Percentiles rank a stretch among this genome's conserved stretches.
These are phyloP conservation scores for Enteromius mattozi DNA, from an alignment of 2,797 vertebrate genomes.

Conservation along the genomic window DNA sequence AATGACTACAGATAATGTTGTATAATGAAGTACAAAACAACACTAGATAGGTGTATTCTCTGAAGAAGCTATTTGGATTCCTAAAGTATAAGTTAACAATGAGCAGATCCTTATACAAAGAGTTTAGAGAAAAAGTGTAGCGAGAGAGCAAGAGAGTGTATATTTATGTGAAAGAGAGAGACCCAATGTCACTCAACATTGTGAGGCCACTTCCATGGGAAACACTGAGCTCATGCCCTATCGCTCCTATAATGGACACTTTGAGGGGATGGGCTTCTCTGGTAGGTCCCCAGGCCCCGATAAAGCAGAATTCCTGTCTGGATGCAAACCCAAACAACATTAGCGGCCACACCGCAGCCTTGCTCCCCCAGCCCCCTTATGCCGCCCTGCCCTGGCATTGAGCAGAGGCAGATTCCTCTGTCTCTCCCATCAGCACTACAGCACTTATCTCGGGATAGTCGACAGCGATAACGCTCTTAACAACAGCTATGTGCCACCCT, in stretches of 20 bases:
- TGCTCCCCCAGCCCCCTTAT: conserved; percentile 65
- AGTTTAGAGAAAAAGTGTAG: conserved; percentile 13
- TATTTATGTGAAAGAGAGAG: conserved; percentile 26
- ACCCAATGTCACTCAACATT: conserved; percentile 61
- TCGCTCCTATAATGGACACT: conserved; percentile 72
- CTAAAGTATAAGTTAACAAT: conserved; percentile 26
- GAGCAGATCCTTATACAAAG: conserved; percentile 21
- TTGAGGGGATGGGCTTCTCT: conserved; percentile 75
- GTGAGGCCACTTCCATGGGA: conserved; percentile 65
- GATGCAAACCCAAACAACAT: conserved; percentile 83
- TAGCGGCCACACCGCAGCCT: conserved; percentile 68
- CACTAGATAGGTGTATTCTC: background rate
- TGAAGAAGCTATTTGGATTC: conserved; percentile 8
- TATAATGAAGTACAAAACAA: too few species aligned
- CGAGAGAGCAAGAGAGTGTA: conserved; percentile 43
- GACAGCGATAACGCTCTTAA: conserved; percentile 79
- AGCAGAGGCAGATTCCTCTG: conserved; percentile 71
- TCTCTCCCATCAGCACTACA: conserved; percentile 64
- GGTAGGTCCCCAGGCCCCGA: conserved; percentile 76
- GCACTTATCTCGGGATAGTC: conserved; percentile 60
- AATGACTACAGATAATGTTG: too few species aligned
- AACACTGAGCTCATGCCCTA: conserved; percentile 67
- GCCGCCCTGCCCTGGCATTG: conserved; percentile 61
- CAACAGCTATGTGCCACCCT: conserved; percentile 75
- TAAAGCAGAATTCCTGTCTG: conserved; percentile 80